Conservation (phyloP, 2,113 vertebrate species). For the Trematomus loennbergii region DNA sequence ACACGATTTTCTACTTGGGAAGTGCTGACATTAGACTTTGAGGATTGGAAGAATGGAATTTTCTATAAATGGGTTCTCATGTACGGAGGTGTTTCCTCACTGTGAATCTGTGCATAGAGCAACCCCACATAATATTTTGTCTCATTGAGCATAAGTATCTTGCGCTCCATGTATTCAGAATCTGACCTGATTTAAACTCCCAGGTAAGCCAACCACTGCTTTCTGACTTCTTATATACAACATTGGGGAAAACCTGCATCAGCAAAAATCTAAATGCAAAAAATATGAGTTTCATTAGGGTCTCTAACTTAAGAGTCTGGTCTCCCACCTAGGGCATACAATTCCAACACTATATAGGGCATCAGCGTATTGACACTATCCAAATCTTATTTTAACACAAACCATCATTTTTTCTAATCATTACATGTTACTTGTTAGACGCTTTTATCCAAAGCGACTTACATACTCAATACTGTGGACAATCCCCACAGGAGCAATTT, state of each 20-base stretch:
- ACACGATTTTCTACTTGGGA: slow-evolving; percentile 52
- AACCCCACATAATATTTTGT: slow-evolving; percentile 44
- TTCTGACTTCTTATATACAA: not conserved
- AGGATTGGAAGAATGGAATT: slow-evolving; percentile 46
- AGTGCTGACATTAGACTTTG: slow-evolving; percentile 65
- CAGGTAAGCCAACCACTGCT: not conserved
- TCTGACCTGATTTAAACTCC: slow-evolving; percentile 17
- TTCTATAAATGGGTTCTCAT: slow-evolving; percentile 48
- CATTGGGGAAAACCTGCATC: not conserved
- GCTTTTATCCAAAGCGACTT: too few species aligned
- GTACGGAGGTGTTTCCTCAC: slow-evolving; percentile 26
- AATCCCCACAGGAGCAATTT: too few species aligned
- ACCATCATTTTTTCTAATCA: too few species aligned
- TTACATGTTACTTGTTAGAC: too few species aligned
- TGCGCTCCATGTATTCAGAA: slow-evolving; percentile 17
- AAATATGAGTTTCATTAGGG: not conserved
- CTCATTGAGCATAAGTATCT: slow-evolving; percentile 49
- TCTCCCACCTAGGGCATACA: too few species aligned
- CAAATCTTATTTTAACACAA: too few species aligned
- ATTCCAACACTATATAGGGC: too few species aligned
- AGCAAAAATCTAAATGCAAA: not conserved
- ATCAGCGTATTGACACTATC: too few species aligned
- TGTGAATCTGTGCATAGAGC: slow-evolving; percentile 49
- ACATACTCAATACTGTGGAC: too few species aligned
- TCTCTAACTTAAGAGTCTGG: not conserved